Conservation (phyloP, 1,140 invertebrate genomes). For the Lepidurus apus region DNA sequence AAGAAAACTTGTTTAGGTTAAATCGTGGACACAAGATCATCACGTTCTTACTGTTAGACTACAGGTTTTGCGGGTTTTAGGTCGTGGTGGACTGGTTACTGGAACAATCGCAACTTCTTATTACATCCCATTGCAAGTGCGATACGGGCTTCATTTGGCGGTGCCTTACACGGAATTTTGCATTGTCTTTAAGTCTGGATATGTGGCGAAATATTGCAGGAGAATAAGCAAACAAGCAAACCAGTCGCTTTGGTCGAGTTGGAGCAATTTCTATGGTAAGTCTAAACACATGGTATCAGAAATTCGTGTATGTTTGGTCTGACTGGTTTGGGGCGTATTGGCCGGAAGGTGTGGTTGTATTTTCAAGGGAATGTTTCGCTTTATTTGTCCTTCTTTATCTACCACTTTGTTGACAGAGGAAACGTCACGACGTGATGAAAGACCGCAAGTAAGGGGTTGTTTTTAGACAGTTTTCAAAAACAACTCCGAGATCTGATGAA, state of each 20-base stretch:
- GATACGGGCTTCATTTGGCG: conserved; percentile 11
- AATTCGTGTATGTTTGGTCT: background rate
- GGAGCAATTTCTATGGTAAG: background rate
- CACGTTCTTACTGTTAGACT: conserved; percentile 8
- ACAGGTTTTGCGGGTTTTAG: background rate
- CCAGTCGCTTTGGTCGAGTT: background rate
- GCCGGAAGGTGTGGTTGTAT: background rate
- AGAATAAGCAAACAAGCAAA: background rate
- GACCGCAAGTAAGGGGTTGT: background rate
- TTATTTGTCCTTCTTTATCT: background rate
- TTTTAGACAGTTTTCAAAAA: background rate
- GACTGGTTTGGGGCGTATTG: background rate
- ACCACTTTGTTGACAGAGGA: background rate
- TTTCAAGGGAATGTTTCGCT: background rate
- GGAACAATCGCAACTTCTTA: background rate
- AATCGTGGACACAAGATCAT: conserved; percentile 18
- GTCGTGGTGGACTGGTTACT: background rate
- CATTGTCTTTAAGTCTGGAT: background rate
- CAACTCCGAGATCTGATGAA: background rate
- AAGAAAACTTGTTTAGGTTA: conserved; percentile 19
- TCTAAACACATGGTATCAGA: background rate
- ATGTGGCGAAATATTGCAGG: background rate
- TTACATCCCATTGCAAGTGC: background rate
- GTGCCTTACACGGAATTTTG: background rate
- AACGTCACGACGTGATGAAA: background rate